These are phyloP conservation scores for Gonioctena quinquepunctata DNA, from an alignment of 1,140 invertebrate species.

Conservation along the genomic window DNA sequence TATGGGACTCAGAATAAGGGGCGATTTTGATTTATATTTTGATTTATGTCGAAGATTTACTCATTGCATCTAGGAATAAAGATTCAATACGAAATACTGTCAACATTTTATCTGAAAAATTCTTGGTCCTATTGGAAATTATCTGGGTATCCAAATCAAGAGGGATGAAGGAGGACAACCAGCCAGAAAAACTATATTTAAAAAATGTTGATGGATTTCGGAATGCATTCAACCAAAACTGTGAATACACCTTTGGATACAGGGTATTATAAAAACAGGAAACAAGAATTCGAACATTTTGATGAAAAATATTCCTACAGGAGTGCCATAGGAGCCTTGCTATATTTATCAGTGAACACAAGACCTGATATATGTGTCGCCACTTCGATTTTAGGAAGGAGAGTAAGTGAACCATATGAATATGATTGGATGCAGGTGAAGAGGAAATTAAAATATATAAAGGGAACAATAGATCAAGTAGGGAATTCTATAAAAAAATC, in stretches of 20 bases:
- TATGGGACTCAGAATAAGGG: not conserved
- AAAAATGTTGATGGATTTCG: not conserved
- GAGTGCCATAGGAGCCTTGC: conserved; percentile 1
- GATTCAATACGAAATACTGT: too few species aligned
- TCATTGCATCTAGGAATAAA: not conserved
- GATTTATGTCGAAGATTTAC: not conserved
- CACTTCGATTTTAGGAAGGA: not conserved
- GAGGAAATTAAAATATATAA: too few species aligned
- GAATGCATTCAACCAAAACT: not conserved
- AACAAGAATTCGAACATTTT: not conserved
- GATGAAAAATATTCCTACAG: not conserved
- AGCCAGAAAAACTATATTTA: too few species aligned
- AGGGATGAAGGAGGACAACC: too few species aligned
- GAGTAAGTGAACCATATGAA: not conserved
- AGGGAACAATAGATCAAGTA: too few species aligned
- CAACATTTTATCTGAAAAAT: too few species aligned
- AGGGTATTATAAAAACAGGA: not conserved
- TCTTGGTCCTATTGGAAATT: too few species aligned
- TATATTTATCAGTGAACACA: not conserved
- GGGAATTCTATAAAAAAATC: too few species aligned
- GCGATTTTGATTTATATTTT: not conserved
- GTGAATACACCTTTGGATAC: not conserved
- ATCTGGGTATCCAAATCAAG: too few species aligned
- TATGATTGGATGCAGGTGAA: not conserved
- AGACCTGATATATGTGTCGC: not conserved